Conservation (phyloP, 2,797 vertebrate genomes). For the Onychomys arenicola region DNA sequence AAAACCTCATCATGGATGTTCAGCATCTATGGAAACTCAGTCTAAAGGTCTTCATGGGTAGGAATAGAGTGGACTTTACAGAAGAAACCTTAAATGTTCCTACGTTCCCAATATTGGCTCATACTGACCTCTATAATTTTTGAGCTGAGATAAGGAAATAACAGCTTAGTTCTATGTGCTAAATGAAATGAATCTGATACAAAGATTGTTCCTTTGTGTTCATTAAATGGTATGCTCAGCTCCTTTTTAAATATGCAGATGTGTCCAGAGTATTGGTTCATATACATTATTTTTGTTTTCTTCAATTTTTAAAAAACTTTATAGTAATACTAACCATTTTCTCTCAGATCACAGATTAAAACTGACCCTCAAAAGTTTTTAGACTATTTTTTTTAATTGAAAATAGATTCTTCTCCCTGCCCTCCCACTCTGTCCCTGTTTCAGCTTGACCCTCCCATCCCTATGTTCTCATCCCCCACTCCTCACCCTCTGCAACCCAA, state of each 20-base stretch:
- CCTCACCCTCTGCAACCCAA: too few relatives aligned
- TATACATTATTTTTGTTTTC: slow-evolving; percentile 42
- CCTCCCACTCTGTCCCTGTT: too few relatives aligned
- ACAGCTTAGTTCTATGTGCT: neutral
- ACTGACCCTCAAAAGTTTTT: neutral
- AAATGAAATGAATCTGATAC: neutral
- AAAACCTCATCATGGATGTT: slow-evolving; percentile 4
- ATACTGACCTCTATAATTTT: slow-evolving; percentile 24
- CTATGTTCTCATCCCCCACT: too few relatives aligned
- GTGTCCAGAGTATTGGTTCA: neutral
- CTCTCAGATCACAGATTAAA: slow-evolving; percentile 32
- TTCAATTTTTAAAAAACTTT: neutral
- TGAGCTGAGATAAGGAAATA: slow-evolving; percentile 14
- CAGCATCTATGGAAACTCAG: slow-evolving; percentile 18
- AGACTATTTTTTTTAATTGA: slow-evolving; percentile 33
- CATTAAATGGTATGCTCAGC: neutral
- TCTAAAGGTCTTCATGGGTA: neutral
- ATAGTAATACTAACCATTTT: neutral
- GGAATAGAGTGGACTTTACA: neutral
- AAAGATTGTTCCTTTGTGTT: neutral
- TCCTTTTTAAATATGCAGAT: slow-evolving; percentile 31
- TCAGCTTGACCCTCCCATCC: too few relatives aligned
- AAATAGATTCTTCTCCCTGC: neutral
- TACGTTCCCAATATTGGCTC: neutral
- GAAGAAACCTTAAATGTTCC: neutral